Conservation (phyloP, 2,888 invertebrate genomes). For the Acrobasis consociella region DNA sequence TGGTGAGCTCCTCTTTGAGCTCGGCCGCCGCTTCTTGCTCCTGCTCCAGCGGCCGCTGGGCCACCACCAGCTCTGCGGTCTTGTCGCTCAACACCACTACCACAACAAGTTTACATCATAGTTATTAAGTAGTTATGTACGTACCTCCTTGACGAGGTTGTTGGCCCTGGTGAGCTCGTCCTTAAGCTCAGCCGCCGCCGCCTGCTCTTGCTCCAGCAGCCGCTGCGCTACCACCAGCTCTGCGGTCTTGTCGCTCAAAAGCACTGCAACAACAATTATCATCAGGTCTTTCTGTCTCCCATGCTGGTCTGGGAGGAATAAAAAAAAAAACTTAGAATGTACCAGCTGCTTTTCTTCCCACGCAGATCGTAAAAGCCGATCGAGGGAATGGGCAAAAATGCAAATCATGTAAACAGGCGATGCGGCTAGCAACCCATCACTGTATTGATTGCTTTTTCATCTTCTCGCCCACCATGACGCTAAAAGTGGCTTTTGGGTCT, state of each 20-base stretch:
- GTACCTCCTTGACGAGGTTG: slow-evolving; percentile 48
- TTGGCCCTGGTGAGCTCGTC: slow-evolving; percentile 44
- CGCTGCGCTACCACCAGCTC: slow-evolving; percentile 40
- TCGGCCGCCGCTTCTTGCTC: not conserved
- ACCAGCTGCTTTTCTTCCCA: too few species aligned
- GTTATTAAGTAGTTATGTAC: not conserved
- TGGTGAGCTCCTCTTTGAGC: slow-evolving; percentile 40
- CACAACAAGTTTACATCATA: slow-evolving; percentile 23
- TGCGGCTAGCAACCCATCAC: too few species aligned
- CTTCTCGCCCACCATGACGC: too few species aligned
- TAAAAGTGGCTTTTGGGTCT: too few species aligned
- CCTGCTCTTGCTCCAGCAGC: not conserved
- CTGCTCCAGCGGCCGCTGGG: slow-evolving; percentile 27
- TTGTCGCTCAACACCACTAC: slow-evolving; percentile 49
- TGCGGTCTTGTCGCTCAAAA: slow-evolving; percentile 44
- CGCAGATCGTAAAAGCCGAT: too few species aligned
- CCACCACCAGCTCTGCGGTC: slow-evolving; percentile 39
- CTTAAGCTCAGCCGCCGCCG: slow-evolving; percentile 8
- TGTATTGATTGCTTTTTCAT: too few species aligned
- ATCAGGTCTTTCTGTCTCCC: too few species aligned
- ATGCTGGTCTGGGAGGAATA: too few species aligned
- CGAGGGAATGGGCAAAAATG: too few species aligned
- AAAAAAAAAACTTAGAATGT: too few species aligned
- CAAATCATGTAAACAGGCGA: too few species aligned
- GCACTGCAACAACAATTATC: slow-evolving; percentile 39